Evolutionary conservation across 2,113 vertebrate genomes (phyloP), one percentile per base, ranked within the genome.

Genomic region (Cepphus grylle): DNA sequence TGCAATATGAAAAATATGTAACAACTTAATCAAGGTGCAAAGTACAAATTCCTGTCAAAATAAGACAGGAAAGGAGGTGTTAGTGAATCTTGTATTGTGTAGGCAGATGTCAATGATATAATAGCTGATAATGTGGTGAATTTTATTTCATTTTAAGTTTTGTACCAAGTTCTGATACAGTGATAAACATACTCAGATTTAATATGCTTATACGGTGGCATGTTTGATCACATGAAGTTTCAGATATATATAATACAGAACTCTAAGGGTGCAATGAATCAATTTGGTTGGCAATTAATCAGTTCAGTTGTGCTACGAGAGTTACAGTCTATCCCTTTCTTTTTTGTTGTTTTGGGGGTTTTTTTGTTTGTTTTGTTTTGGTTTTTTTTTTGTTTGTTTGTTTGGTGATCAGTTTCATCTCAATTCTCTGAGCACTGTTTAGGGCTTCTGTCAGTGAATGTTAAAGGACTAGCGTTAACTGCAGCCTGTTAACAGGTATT

Each of bases 401-500:
- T 20, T 50, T n/a, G 34, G 62, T 10, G 29, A 47, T 83, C 56
- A 40, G 22, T 66, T 90, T 77, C 26, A 72, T 88, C 62, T 77
- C 78, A 78, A 56, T 67, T 93, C 53, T 95, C 92, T 61, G 45
- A 84, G 38, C 30, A 45, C 81, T 65, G 13, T 58, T 90, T 61
- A 89, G 18, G 25, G 32, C 21, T 71, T 20, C 10, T 70, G 40
- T 42, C 74, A 63, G 12, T 58, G 58, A 86, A 86, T 69, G 55
- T 56, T 84, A 55, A 85, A 83, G 45, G 82, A 81, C 59, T 78
- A 74, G 8, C 5, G 0, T 65, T 93, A 81, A 72, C 77, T 76
- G 56, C 32, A 86, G 34, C 78, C 77, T 93, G 65, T 87, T 94
- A 95, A 67, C 61, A 72, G 65, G 81, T 94, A 45, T 97, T 95